Evolutionary conservation across 1,140 invertebrate genomes (phyloP).

Genomic region (Procambarus clarkii): DNA sequence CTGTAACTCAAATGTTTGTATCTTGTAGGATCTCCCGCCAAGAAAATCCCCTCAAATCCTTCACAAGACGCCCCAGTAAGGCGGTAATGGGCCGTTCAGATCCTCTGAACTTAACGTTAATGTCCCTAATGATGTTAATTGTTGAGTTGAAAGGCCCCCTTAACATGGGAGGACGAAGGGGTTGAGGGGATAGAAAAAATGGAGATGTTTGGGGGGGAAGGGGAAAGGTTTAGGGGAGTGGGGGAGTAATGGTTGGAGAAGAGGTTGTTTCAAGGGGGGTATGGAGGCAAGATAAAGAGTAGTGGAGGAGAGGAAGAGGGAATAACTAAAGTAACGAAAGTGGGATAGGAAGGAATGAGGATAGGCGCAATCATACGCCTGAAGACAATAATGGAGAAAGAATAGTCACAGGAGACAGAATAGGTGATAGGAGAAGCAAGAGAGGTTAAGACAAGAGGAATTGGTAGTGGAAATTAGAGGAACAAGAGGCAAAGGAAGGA

Average conservation of each 20-base stretch:
- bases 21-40: not conserved
- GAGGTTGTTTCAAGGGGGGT: not conserved
- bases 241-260: not conserved
- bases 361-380: too few relatives aligned
- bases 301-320: too few relatives aligned
- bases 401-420: too few relatives aligned
- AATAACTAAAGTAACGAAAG: too few relatives aligned
- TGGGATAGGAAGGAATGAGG: too few relatives aligned
- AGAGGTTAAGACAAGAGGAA: not conserved
- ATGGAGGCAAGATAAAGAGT: too few relatives aligned
- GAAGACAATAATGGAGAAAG: too few relatives aligned
- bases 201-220: not conserved
- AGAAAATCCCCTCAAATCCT: not conserved
- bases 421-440: not conserved
- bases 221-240: not conserved
- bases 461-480: not conserved
- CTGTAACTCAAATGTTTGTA: too few relatives aligned
- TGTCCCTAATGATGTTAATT: constrained; percentile 1
- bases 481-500: not conserved
- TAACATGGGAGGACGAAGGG: not conserved
- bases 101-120: not conserved
- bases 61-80: too few relatives aligned
- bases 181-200: not conserved
- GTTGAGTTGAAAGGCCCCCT: not conserved
- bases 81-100: too few relatives aligned